These are phyloP conservation scores for Oedothorax gibbosus DNA, from an alignment of 1,140 invertebrate genomes.

Conservation along the genomic window DNA sequence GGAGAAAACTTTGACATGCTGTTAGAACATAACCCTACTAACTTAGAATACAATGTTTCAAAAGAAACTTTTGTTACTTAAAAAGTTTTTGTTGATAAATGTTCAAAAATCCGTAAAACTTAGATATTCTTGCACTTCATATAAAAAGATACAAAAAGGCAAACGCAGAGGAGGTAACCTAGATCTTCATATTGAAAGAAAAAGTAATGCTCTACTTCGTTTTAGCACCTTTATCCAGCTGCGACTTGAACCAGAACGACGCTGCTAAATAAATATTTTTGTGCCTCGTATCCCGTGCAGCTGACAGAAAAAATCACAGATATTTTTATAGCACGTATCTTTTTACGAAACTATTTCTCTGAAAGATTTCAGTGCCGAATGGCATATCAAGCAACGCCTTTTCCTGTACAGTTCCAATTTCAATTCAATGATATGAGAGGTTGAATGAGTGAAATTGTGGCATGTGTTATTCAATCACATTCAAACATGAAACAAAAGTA, in stretches of 20 bases:
- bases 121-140: too few species aligned
- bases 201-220: conserved; percentile 32
- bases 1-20: too few species aligned
- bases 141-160: too few species aligned
- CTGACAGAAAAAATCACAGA: not conserved
- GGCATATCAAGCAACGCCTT: not conserved
- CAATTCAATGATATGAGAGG: too few species aligned
- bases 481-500: too few species aligned
- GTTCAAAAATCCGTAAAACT: too few species aligned
- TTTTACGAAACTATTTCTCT: not conserved
- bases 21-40: too few species aligned
- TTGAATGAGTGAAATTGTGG: too few species aligned
- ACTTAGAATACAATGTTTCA: too few species aligned
- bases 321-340: not conserved
- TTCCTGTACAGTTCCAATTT: not conserved
- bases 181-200: not conserved
- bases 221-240: conserved; percentile 19
- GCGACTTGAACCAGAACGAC: conserved; percentile 10
- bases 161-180: not conserved
- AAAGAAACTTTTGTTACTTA: too few species aligned
- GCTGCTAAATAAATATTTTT: conserved; percentile 19
- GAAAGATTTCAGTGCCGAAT: not conserved
- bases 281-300: not conserved
- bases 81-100: too few species aligned
- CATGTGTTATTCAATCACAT: too few species aligned